Percentiles rank a stretch among this genome's conserved stretches.
Evolutionary conservation across 2,888 invertebrate species (phyloP).

Genomic region (Acanthopleura granulata): DNA sequence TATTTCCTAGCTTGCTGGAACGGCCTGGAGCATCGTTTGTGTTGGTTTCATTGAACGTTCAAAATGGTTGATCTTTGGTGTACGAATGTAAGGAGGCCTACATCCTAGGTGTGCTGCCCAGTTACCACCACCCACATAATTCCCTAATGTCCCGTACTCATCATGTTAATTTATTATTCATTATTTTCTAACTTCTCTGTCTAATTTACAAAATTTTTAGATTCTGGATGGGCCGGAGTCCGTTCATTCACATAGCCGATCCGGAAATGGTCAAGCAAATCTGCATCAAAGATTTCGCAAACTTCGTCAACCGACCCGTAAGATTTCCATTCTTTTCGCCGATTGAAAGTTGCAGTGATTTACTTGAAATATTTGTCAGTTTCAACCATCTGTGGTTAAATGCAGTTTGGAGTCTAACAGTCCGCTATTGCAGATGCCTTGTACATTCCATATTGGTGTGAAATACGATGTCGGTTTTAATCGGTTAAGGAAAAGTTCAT

Average conservation of each 20-base stretch:
- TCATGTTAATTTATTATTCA: no score
- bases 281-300: conserved; percentile 37
- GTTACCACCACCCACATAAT: no score
- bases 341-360: not conserved
- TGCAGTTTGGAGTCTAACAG: not conserved
- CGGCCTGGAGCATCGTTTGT: no score
- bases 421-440: not conserved
- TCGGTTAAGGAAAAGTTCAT: no score
- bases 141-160: no score
- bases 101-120: no score
- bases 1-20: no score
- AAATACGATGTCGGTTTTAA: no score
- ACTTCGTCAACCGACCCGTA: conserved; percentile 39
- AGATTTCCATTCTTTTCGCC: not conserved
- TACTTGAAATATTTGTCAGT: not conserved
- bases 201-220: conserved; percentile 20
- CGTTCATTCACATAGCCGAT: conserved; percentile 34
- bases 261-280: conserved; percentile 41
- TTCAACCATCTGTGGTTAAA: not conserved
- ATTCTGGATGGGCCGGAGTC: conserved; percentile 32
- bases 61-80: no score
- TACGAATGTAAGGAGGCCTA: no score
- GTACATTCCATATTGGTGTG: not conserved
- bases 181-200: not conserved
- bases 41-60: no score